Evolutionary conservation across 2,113 vertebrate genomes (phyloP), one percentile per base, ranked within the genome.

Genomic region (Silurus glanis): DNA sequence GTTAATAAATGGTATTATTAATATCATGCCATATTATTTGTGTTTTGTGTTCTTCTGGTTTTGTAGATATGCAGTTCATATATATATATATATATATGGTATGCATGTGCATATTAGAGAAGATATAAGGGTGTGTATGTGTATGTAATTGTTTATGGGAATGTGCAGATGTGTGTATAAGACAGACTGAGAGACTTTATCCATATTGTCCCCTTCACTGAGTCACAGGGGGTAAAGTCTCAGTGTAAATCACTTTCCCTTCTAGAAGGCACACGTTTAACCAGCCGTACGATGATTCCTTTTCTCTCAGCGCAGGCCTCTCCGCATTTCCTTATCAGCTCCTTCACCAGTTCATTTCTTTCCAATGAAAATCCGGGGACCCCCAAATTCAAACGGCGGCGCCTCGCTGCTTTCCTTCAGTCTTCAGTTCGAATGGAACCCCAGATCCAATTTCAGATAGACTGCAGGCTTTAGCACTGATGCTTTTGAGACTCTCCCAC

Each of bases 371-470:
- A 97, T 96, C 95, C 96, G 93, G 95, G 95, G 94, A 94, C 95
- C 95, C 95, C 97, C 95, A 97, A 98, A 98, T 96, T 97, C 95
- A 96, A 97, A 97, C 96, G 96, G 95, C 95, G 95, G 96, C 95
- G 95, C 95, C 93, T 94, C 94, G 95, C 95, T 95, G 93, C 93
- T 94, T 94, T 94, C 87, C 95, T 93, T 94, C 95, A 95, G 66
- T 84, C 85, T 81, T 71, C 85, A 71, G 95, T 97, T 96, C 96
- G 95, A 97, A 97, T 97, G 95, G 94, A 96, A 96, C 97, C 97
- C 97, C 95, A 97, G 97, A 99, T 99, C 97, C 97, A 99, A 99
- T 99, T 99, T 99, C 94, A 99, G 98, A 99, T 99, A 97, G 95
- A 95, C 85, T 84, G 83, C 83, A 90, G 95, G 93, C 93, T 95